Evolutionary conservation across 2,888 invertebrate species (phyloP).

Genomic region (Watsonalla binaria): DNA sequence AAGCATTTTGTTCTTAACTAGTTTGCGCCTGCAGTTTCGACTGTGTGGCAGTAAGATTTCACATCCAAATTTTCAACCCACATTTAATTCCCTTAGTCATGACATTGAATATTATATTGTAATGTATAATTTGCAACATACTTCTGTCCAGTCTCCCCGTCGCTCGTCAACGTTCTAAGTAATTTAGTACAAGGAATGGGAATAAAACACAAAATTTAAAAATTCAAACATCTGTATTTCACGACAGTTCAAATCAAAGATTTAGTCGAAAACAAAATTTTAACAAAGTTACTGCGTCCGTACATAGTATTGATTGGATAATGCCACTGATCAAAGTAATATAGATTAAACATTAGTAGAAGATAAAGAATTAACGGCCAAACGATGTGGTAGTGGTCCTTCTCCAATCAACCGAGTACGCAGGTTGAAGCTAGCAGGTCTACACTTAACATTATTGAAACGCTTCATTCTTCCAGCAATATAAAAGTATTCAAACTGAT

Average conservation of each 20-base stretch:
- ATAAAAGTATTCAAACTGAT: conserved; percentile 79
- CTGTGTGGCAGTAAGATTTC: too few relatives aligned
- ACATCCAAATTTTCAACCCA: too few relatives aligned
- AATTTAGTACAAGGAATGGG: too few relatives aligned
- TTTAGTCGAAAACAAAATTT: conserved; percentile 74
- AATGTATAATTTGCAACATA: too few relatives aligned
- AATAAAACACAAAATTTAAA: conserved; percentile 37
- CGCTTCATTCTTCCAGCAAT: conserved; percentile 69
- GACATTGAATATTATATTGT: too few relatives aligned
- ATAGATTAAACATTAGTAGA: conserved; percentile 30
- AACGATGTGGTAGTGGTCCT: conserved; percentile 40
- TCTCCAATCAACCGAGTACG: conserved; percentile 68
- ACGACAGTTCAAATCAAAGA: conserved; percentile 71
- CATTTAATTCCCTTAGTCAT: too few relatives aligned
- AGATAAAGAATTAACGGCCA: conserved; percentile 44
- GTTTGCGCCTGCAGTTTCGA: too few relatives aligned
- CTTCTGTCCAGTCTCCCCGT: too few relatives aligned
- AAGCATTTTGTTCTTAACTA: too few relatives aligned
- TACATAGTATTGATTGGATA: conserved; percentile 67
- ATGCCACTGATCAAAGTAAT: conserved; percentile 45
- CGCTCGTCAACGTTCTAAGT: too few relatives aligned
- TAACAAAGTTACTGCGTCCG: conserved; percentile 68
- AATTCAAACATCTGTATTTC: conserved; percentile 77
- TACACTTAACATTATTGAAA: conserved; percentile 71
- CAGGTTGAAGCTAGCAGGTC: conserved; percentile 72